Conservation (phyloP, 2,113 vertebrate genomes). For the Formicarius rufipectus region DNA sequence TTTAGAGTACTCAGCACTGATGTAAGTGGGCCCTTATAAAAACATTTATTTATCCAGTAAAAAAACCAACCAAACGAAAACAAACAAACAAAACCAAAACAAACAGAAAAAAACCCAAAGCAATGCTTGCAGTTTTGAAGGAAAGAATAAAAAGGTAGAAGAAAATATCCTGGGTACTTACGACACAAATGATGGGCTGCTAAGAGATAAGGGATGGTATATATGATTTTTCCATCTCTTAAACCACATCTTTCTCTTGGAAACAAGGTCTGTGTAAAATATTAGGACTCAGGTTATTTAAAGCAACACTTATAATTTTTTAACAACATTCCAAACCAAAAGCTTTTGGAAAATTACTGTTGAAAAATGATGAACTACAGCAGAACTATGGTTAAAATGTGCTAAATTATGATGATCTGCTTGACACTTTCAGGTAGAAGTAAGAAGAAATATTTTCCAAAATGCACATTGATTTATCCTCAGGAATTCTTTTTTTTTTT, state of each 20-base stretch:
- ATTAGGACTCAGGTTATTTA: not conserved
- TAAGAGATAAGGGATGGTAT: not conserved
- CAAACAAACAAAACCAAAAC: not conserved
- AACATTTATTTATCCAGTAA: not conserved
- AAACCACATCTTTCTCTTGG: not conserved
- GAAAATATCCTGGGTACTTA: not conserved
- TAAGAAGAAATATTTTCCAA: not conserved
- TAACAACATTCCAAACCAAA: not conserved
- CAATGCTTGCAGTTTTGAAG: not conserved
- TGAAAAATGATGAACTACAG: not conserved
- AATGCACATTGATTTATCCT: not conserved
- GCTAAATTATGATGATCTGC: not conserved
- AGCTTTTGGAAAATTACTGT: not conserved
- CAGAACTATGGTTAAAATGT: not conserved
- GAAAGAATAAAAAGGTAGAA: not conserved
- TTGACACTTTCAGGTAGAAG: not conserved
- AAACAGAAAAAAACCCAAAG: not conserved
- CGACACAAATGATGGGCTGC: not conserved
- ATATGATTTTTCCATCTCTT: not conserved
- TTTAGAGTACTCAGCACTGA: not conserved
- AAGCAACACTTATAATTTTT: not conserved
- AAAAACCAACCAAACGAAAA: not conserved
- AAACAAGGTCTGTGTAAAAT: not conserved
- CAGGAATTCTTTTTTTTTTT: not conserved
- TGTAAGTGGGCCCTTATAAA: not conserved